Evolutionary conservation across 2,888 invertebrate species (phyloP).

Genomic region (Graphium colonna): DNA sequence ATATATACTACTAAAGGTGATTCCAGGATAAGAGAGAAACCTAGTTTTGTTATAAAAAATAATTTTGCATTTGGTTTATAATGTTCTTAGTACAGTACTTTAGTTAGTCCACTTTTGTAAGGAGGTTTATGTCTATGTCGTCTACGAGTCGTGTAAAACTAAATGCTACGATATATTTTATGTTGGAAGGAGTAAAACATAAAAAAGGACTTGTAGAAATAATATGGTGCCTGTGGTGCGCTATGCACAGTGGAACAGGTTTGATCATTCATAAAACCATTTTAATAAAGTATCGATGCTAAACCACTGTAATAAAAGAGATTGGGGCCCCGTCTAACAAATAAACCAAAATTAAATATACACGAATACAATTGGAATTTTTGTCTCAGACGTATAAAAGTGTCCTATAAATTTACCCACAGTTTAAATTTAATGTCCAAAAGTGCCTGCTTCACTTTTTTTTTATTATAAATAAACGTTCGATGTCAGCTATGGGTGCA

Average conservation of each 20-base stretch:
- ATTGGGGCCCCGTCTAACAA: conserved; percentile 73
- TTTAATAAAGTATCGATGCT: conserved; percentile 74
- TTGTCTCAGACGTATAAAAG: conserved; percentile 79
- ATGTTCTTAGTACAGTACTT: too few species aligned
- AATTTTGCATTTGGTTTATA: too few species aligned
- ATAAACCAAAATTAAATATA: conserved; percentile 80
- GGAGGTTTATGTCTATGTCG: too few species aligned
- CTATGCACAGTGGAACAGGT: conserved; percentile 52
- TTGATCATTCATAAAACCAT: conserved; percentile 75
- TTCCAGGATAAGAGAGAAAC: too few species aligned
- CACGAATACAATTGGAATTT: conserved; percentile 78
- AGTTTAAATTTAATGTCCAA: conserved; percentile 79
- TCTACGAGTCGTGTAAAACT: too few species aligned
- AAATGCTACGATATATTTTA: conserved; percentile 13
- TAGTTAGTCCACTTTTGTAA: too few species aligned
- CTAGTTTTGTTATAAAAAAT: too few species aligned
- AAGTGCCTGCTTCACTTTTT: conserved; percentile 74
- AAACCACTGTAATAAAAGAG: conserved; percentile 71
- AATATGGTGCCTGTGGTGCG: conserved; percentile 44
- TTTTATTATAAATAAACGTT: conserved; percentile 73
- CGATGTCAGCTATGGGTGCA: conserved; percentile 70
- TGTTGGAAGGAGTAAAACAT: conserved; percentile 9
- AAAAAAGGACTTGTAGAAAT: conserved; percentile 34
- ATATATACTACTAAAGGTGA: too few species aligned
- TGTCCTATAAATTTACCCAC: conserved; percentile 80